These are phyloP conservation scores for Geothlypis trichas DNA, from an alignment of 2,113 vertebrate species.

Conservation along the genomic window DNA sequence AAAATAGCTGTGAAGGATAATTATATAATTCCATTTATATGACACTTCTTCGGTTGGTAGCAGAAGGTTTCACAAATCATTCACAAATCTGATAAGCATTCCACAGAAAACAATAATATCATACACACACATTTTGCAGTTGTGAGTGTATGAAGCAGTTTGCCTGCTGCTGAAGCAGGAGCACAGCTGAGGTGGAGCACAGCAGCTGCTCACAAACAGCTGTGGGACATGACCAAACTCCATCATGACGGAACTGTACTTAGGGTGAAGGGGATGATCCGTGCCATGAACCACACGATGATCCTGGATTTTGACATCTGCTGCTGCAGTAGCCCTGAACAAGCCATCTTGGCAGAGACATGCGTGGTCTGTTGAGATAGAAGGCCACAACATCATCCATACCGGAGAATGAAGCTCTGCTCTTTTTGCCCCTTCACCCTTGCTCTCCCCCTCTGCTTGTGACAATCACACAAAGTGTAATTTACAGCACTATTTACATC, in stretches of 20 bases:
- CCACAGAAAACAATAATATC: background rate
- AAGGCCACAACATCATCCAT: background rate
- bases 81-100: constrained; percentile 6
- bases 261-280: constrained; percentile 6
- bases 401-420: background rate
- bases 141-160: background rate
- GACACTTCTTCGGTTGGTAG: background rate
- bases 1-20: constrained; percentile 35
- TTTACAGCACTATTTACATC: constrained; percentile 62
- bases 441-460: background rate
- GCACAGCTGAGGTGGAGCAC: constrained; percentile 13
- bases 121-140: background rate
- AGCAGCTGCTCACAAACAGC: background rate
- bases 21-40: constrained; percentile 16
- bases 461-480: constrained; percentile 3
- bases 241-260: background rate
- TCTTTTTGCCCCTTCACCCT: background rate
- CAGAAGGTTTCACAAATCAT: constrained; percentile 29
- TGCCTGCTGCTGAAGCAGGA: background rate
- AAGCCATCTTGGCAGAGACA: rapidly evolving
- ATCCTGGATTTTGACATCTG: background rate
- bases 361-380: rapidly evolving
- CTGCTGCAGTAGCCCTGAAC: background rate
- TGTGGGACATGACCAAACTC: background rate
- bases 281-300: background rate